These are phyloP conservation scores for Protonemura montana DNA, from an alignment of 2,888 invertebrate genomes.

Conservation along the genomic window DNA sequence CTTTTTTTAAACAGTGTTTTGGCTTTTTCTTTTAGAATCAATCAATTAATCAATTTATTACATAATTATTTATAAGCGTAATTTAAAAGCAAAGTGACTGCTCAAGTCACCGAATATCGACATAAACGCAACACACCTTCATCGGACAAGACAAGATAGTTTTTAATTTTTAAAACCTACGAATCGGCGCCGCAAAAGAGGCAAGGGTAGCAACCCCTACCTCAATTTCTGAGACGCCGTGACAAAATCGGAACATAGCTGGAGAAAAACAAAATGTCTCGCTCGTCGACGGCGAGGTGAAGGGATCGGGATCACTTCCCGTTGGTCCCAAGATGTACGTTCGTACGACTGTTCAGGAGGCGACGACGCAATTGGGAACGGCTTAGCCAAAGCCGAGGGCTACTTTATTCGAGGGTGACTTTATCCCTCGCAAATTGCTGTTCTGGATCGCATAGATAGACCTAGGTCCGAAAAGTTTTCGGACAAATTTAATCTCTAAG, in stretches of 20 bases:
- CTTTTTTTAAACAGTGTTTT: background rate
- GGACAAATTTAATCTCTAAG: too few relatives aligned
- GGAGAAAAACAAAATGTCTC: background rate
- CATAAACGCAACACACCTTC: background rate
- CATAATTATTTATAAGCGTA: background rate
- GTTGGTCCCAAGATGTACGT: background rate
- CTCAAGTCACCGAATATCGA: background rate
- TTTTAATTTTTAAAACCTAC: background rate
- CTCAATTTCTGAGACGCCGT: background rate
- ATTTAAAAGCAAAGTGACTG: background rate
- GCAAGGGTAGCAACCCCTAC: background rate
- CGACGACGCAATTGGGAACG: background rate
- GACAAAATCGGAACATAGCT: background rate
- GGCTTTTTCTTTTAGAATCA: background rate
- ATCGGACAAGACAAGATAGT: background rate
- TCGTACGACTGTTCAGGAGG: background rate
- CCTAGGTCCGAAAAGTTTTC: too few relatives aligned
- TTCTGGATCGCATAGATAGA: too few relatives aligned
- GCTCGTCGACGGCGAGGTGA: background rate
- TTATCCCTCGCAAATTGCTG: background rate
- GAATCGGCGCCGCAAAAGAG: background rate
- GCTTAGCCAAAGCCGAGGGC: background rate
- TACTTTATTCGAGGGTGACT: background rate
- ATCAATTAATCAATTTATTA: background rate
- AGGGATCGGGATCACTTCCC: background rate